Evolutionary conservation across 2,888 invertebrate genomes (phyloP), one percentile per base, ranked within the genome.

Genomic region (Argyresthia goedartella): DNA sequence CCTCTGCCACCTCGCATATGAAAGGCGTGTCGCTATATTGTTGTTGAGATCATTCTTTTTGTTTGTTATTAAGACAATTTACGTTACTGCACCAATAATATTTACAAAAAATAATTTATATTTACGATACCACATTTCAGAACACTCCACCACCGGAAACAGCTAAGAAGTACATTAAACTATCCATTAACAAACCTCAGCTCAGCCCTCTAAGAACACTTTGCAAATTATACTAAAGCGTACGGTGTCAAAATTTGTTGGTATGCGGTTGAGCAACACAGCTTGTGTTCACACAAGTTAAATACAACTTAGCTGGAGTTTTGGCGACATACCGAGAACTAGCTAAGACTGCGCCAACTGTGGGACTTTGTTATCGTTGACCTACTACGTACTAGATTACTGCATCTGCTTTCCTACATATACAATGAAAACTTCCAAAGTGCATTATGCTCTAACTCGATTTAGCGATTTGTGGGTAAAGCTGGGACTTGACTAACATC

Each of bases 281-380:
- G 77, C 80, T 80, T 77, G 73, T 70, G 78, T 71, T 76, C 74
- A 62, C 69, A 63, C 57, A 79, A 80, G 75, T 81, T 80, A 81
- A 81, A 81, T 81, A 80, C 78, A 77, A 81, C 78, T 81, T 81
- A 77, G 76, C 63, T 68, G 62, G 79, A 81, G 71, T 81, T 81
- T 61, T 60, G 57, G 70, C 67, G 71, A 76, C 80, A 76, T 68
- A 76, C 72, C 72, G 59, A 76, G 77, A 72, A 47, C 70, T 70
- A 65, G 66, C 72, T 74, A 76, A 78, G 80, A 73, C 61, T 15
- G 51, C 25, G 44, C 36, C 51, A 44, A 51, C 39, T 43, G 44
- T 8, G 34, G 35, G 44, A 34, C 34, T 41, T 51, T 41, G 46
- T 51, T 46, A 51, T 34, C 25, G 11, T 16, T 16, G 11, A 10